Percentiles rank a stretch among this genome's conserved stretches.
phyloP scores from a whole-genome alignment of 2,888 invertebrate genomes.

The Schizotus pectinicornis region DNA sequence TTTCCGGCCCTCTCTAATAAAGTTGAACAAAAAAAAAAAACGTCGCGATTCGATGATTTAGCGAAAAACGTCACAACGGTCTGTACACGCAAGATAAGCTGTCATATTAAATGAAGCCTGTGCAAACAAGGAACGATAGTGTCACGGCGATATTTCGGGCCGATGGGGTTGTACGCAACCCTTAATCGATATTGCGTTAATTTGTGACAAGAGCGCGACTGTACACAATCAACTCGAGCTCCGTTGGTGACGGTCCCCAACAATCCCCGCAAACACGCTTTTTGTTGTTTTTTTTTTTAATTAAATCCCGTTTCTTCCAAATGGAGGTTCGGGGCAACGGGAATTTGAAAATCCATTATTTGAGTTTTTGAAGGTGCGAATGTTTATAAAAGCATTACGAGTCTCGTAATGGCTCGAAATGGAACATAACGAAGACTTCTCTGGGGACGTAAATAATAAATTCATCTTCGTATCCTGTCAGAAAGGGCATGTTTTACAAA shows the following conservation, averaged over 20 bases:
- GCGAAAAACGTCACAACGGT: slow-evolving; percentile 18
- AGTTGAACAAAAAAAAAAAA: not conserved
- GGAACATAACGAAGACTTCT: slow-evolving; percentile 33
- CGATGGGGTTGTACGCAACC: slow-evolving; percentile 18
- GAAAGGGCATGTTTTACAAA: slow-evolving; percentile 44
- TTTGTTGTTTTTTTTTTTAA: slow-evolving; percentile 14
- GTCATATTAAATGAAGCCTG: slow-evolving; percentile 37
- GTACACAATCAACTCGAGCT: slow-evolving; percentile 14
- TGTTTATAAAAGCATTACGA: slow-evolving; percentile 41
- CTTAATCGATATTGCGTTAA: slow-evolving; percentile 25
- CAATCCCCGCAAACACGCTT: too few species aligned
- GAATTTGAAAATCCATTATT: slow-evolving; percentile 29
- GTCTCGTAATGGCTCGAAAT: slow-evolving; percentile 36
- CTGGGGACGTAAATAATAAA: slow-evolving; percentile 49
- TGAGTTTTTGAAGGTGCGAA: slow-evolving; percentile 31
- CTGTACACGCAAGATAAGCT: slow-evolving; percentile 40
- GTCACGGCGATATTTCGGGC: slow-evolving; percentile 28
- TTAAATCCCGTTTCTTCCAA: slow-evolving; percentile 4
- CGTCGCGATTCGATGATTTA: not conserved
- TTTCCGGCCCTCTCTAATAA: too few species aligned
- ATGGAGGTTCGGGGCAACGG: not conserved
- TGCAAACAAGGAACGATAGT: slow-evolving; percentile 30
- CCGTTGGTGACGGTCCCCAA: too few species aligned
- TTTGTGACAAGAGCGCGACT: slow-evolving; percentile 24
- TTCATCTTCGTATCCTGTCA: slow-evolving; percentile 46